A percentile compares a stretch with the other conserved stretches of the same genome.
Conservation (phyloP, 1,140 invertebrate species). For the Galleria mellonella region DNA sequence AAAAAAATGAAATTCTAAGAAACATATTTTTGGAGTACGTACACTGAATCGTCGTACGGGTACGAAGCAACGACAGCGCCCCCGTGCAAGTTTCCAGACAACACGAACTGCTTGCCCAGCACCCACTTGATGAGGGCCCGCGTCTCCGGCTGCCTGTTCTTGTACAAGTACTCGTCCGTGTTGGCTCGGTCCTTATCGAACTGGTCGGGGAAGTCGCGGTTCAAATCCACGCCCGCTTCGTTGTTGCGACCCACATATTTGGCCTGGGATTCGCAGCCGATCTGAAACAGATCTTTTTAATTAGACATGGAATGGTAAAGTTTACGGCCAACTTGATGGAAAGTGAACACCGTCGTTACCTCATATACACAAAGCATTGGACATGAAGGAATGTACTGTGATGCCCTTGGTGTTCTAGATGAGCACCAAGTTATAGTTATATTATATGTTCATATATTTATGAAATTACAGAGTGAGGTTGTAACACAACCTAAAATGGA, state of each 20-base stretch:
- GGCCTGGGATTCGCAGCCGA: constrained; percentile 85
- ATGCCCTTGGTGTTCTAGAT: no score
- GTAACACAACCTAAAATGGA: no score
- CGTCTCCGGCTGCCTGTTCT: constrained; percentile 89
- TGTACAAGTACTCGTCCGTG: constrained; percentile 46
- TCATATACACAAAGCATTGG: no score
- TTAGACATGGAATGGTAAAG: no score
- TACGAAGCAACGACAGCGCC: constrained; percentile 95
- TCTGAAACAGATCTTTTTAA: constrained; percentile 73
- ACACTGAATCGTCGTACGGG: constrained; percentile 89
- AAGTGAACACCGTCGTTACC: no score
- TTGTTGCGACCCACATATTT: constrained; percentile 84
- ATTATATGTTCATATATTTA: no score
- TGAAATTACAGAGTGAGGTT: no score
- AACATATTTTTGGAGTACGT: constrained; percentile 24
- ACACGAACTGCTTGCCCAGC: constrained; percentile 87
- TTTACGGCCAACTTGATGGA: no score
- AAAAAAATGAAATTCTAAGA: no score
- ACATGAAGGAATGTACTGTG: no score
- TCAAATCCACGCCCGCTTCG: constrained; percentile 86
- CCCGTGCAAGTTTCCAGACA: constrained; percentile 94
- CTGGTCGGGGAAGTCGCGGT: constrained; percentile 93
- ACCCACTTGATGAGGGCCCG: constrained; percentile 94
- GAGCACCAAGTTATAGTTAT: no score
- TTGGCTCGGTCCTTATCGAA: constrained; percentile 74